A percentile compares a stretch with the other conserved stretches of the same genome.
phyloP scores from a whole-genome alignment of 2,113 vertebrate genomes.

The Takifugu flavidus region DNA sequence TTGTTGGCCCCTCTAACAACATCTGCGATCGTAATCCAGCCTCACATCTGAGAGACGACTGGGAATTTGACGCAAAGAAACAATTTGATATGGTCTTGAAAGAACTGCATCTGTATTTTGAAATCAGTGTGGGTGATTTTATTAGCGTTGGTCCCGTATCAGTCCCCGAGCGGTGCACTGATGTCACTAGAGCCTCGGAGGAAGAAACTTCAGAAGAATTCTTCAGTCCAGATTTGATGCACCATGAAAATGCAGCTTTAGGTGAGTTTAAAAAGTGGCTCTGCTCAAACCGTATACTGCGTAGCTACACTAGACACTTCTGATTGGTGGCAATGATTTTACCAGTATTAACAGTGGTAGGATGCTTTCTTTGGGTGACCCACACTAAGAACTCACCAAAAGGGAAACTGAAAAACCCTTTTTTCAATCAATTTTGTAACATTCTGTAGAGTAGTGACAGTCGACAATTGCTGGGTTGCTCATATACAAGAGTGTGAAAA shows the following conservation, averaged over 20 bases:
- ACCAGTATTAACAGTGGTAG: neutral
- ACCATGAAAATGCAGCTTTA: constrained; percentile 20
- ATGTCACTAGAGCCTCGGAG: neutral
- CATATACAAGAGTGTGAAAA: too few relatives aligned
- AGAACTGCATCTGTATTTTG: constrained; percentile 80
- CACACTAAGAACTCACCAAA: too few relatives aligned
- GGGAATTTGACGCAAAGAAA: constrained; percentile 77
- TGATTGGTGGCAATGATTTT: neutral
- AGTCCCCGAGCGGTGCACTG: constrained; percentile 8
- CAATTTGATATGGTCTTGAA: constrained; percentile 81
- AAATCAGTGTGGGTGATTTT: constrained; percentile 66
- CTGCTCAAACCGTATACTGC: neutral
- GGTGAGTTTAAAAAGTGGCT: constrained; percentile 27
- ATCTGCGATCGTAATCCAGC: neutral
- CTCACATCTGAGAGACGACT: constrained; percentile 50
- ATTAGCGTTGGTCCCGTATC: neutral
- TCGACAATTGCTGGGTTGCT: too few relatives aligned
- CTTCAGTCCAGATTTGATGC: constrained; percentile 18
- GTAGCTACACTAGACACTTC: neutral
- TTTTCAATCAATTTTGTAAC: too few relatives aligned
- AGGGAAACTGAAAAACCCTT: too few relatives aligned
- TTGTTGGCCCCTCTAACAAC: neutral
- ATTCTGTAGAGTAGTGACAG: too few relatives aligned
- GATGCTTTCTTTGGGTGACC: too few relatives aligned
- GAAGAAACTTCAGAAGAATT: neutral